Base-by-base conservation (phyloP, 2,797 vertebrate genomes). In the Esox masquinongy region DNA sequence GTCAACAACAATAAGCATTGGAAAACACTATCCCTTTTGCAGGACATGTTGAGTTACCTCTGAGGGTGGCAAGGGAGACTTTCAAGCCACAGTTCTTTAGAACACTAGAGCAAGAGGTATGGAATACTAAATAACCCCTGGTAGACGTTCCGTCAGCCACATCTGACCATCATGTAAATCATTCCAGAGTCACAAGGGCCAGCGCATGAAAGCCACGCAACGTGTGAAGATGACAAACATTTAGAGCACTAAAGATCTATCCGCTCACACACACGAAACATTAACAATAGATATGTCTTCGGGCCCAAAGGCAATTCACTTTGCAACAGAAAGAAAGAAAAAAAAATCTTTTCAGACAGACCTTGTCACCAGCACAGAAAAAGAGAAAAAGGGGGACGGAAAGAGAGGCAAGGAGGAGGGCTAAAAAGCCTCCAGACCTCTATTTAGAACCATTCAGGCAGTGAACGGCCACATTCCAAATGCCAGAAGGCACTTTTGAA, bases 391-490 rank as follows among this genome's bases (percentile, higher is more conserved):
- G 29, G n/a, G 39, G 75, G 73, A 51, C 0, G 17, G 39, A 29
- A 81, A 82, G 74, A 84, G 86, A 84, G 70, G 88, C 87, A 80
- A 73, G 84, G 83, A 86, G 73, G 81, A 88, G 82, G 85, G 84
- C 86, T 82, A 84, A 75, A 78, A 87, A 90, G 87, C 88, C 87
- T 88, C 85, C 86, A 83, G 86, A 87, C 86, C 87, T 88, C 91
- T 91, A 91, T 94, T 91, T 92, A 91, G 89, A 94, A 87, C 81
- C 90, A 92, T 88, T 92, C 90, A 92, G 89, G 88, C 91, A 93
- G 88, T 90, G 89, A 92, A 91, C 90, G 84, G 91, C 83, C 88
- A 90, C 92, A 94, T 93, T 93, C 90, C 89, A 91, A 89, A 92
- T 91, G 91, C 89, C 91, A 92, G 90, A 93, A 93, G 92, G 89